phyloP scores from a whole-genome alignment of 2,888 invertebrate genomes.

The Stenichneumon culpator region DNA sequence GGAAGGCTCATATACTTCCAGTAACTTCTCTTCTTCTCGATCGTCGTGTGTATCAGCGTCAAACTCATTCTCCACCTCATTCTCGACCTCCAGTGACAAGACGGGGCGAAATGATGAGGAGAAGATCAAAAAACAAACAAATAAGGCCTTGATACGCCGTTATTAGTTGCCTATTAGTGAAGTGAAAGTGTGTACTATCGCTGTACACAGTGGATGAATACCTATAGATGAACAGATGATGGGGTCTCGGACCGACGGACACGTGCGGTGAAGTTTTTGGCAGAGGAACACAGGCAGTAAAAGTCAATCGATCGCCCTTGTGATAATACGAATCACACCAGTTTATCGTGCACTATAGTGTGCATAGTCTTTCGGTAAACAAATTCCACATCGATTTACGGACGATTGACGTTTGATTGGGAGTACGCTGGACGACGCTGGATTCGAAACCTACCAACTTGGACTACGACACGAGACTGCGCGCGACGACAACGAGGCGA shows the following conservation, averaged over 20 bases:
- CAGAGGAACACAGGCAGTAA: conserved; percentile 62
- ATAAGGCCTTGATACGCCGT: conserved; percentile 73
- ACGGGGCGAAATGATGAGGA: neutral
- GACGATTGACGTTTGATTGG: conserved; percentile 63
- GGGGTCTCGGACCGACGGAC: conserved; percentile 12
- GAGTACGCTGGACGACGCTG: conserved; percentile 28
- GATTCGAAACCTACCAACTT: conserved; percentile 25
- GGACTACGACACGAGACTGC: conserved; percentile 39
- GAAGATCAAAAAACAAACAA: conserved; percentile 62
- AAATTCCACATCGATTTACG: conserved; percentile 75
- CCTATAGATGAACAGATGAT: neutral
- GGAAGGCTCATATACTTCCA: conserved; percentile 10
- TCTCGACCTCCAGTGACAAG: conserved; percentile 17
- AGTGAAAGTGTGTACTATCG: conserved; percentile 32
- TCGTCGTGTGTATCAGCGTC: neutral
- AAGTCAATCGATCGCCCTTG: conserved; percentile 46
- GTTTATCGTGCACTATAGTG: conserved; percentile 18
- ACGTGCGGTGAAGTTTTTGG: conserved; percentile 71
- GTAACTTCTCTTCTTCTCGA: neutral
- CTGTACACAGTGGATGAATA: neutral
- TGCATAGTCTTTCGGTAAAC: conserved; percentile 71
- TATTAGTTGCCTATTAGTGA: conserved; percentile 72
- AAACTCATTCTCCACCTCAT: neutral
- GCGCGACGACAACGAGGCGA: conserved; percentile 5
- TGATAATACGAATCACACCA: conserved; percentile 16